These are phyloP conservation scores for Nixonia krombeini DNA, from an alignment of 1,140 invertebrate genomes.

Conservation along the genomic window DNA sequence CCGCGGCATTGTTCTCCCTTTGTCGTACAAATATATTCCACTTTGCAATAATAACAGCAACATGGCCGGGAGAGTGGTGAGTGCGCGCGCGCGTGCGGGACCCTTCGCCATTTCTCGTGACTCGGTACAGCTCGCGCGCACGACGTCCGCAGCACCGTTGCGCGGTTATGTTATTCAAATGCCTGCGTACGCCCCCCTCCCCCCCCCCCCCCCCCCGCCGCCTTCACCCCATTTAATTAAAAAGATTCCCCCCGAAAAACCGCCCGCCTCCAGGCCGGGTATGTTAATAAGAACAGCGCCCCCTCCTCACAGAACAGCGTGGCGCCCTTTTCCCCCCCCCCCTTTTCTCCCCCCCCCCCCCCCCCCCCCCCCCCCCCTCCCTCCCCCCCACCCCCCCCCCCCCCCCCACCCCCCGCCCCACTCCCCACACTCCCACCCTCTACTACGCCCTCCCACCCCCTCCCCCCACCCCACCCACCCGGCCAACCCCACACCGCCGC, in stretches of 20 bases:
- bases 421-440: no score
- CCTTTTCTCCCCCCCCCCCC: no score
- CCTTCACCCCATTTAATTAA: constrained; percentile 50
- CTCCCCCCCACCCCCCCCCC: no score
- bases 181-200: constrained; percentile 33
- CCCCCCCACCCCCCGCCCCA: no score
- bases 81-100: constrained; percentile 20
- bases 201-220: constrained; percentile 17
- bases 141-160: constrained; percentile 41
- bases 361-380: no score
- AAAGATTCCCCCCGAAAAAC: constrained; percentile 17
- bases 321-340: no score
- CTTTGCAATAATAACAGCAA: constrained; percentile 34
- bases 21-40: constrained; percentile 37
- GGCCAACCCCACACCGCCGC: no score
- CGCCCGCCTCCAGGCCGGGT: no score
- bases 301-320: no score
- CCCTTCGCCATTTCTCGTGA: constrained; percentile 37
- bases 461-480: no score
- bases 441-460: no score
- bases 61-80: constrained; percentile 24
- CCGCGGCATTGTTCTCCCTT: constrained; percentile 25
- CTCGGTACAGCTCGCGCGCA: constrained; percentile 32
- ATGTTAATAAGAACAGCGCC: no score
- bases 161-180: constrained; percentile 51